A percentile compares a stretch with the other conserved stretches of the same genome.
These are phyloP conservation scores for Mohoua ochrocephala DNA, from an alignment of 2,113 vertebrate species.

Conservation along the genomic window DNA sequence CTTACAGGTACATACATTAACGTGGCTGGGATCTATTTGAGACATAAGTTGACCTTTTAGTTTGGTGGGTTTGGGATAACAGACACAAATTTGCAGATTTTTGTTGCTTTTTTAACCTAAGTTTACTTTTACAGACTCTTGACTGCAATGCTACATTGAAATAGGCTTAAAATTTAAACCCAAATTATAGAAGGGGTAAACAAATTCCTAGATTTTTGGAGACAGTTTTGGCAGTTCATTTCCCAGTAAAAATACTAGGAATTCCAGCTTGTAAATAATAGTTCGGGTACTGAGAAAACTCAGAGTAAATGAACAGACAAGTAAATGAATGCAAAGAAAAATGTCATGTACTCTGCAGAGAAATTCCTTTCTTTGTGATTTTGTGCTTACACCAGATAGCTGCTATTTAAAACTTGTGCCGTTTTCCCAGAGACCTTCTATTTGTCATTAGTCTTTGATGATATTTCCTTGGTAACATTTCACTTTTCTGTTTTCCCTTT, in stretches of 20 bases:
- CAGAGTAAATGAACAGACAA: background rate
- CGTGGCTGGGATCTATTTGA: background rate
- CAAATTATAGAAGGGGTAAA: background rate
- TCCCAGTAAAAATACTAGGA: background rate
- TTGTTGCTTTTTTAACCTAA: background rate
- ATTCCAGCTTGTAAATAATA: background rate
- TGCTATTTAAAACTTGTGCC: background rate
- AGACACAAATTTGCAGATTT: background rate
- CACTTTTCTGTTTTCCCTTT: background rate
- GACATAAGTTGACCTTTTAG: background rate
- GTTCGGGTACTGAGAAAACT: background rate
- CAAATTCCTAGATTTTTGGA: background rate
- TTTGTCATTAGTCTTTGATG: background rate
- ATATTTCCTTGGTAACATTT: slow-evolving; percentile 4
- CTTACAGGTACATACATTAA: background rate
- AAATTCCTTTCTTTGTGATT: background rate
- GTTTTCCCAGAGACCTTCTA: background rate
- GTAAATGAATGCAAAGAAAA: background rate
- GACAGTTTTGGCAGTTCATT: background rate
- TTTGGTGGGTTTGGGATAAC: background rate
- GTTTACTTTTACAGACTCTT: background rate
- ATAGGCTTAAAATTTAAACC: background rate
- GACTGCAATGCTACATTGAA: background rate
- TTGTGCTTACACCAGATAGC: background rate
- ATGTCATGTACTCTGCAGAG: background rate